Percentiles rank a stretch among this genome's conserved stretches.
Evolutionary conservation across 2,888 invertebrate genomes (phyloP).

Genomic region (Andrena haemorrhoa): DNA sequence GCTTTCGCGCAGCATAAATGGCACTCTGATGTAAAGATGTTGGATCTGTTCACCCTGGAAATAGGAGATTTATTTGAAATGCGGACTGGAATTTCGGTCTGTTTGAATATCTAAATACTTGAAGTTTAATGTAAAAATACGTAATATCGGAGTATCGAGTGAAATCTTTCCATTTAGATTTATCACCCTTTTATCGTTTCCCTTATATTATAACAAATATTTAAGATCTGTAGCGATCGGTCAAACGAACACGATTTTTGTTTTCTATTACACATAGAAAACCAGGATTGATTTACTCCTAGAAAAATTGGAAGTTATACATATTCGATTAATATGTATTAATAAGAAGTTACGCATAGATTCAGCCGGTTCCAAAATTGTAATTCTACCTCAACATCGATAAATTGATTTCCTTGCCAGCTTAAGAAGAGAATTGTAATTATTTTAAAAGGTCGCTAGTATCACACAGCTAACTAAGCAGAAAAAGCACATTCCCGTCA

Average conservation of each 20-base stretch:
- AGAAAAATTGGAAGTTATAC: neutral
- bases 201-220: neutral
- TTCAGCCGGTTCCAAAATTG: slow-evolving; percentile 15
- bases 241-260: neutral
- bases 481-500: slow-evolving; percentile 21
- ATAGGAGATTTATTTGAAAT: slow-evolving; percentile 20
- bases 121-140: slow-evolving; percentile 17
- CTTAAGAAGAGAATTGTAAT: slow-evolving; percentile 11
- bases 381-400: slow-evolving; percentile 21
- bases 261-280: neutral
- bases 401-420: slow-evolving; percentile 25
- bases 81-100: neutral
- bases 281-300: neutral
- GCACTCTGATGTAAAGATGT: slow-evolving; percentile 14
- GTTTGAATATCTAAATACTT: slow-evolving; percentile 6
- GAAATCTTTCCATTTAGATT: neutral
- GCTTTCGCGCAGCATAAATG: slow-evolving; percentile 8
- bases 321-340: slow-evolving; percentile 6
- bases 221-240: neutral
- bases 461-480: slow-evolving; percentile 17
- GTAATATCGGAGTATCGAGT: neutral
- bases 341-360: neutral
- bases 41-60: neutral
- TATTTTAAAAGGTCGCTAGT: slow-evolving; percentile 19
- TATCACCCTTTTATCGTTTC: slow-evolving; percentile 2